Conservation (phyloP, 2,888 invertebrate genomes). For the Papilio demoleus region DNA sequence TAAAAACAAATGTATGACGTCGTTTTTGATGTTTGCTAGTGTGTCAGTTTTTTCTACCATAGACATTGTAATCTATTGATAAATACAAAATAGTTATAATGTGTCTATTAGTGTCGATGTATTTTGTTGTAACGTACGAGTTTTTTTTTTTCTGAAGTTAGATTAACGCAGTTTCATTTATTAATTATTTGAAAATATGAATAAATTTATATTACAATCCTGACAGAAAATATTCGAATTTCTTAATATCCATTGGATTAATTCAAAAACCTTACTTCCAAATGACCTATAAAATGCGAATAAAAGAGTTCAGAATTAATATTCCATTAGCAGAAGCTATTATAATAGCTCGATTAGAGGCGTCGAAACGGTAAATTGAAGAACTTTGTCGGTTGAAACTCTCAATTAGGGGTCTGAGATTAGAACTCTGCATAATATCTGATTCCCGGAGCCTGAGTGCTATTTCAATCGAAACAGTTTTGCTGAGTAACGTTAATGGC, state of each 20-base stretch:
- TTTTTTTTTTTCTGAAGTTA: no score
- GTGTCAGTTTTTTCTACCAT: neutral
- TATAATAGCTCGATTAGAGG: constrained; percentile 21
- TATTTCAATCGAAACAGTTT: constrained; percentile 18
- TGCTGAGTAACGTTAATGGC: constrained; percentile 1
- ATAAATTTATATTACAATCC: no score
- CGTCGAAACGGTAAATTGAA: constrained; percentile 21
- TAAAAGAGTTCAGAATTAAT: neutral
- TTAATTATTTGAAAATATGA: no score
- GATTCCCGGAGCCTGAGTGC: constrained; percentile 3
- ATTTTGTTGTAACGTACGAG: no score
- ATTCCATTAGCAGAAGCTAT: constrained; percentile 1
- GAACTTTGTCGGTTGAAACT: constrained; percentile 15
- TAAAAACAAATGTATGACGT: neutral
- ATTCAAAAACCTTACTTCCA: neutral
- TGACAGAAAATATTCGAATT: neutral
- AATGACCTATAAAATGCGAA: neutral
- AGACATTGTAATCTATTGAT: no score
- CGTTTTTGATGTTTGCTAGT: neutral
- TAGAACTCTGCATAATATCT: constrained; percentile 9
- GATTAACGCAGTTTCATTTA: no score
- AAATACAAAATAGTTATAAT: no score
- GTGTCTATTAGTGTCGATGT: no score
- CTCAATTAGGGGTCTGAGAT: constrained; percentile 8
- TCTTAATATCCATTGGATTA: neutral